Conservation (phyloP, 2,888 invertebrate genomes). For the Beris chalybata region DNA sequence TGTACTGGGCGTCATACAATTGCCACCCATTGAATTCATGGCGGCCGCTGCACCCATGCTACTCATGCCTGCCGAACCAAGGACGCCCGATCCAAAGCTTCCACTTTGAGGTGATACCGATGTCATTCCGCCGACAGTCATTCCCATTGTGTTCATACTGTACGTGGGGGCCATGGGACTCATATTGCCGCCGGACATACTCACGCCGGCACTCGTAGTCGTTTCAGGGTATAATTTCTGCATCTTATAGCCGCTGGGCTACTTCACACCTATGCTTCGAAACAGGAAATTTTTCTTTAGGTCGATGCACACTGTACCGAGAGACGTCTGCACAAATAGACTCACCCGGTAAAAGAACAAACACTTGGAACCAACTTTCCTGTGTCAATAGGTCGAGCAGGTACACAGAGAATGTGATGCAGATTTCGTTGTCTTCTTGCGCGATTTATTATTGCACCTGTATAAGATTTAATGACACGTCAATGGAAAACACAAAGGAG, state of each 20-base stretch:
- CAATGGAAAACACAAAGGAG: too few species aligned
- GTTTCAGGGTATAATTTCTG: conserved; percentile 57
- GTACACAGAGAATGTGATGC: too few species aligned
- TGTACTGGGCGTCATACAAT: conserved; percentile 68
- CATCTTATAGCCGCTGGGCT: conserved; percentile 43
- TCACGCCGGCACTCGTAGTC: conserved; percentile 51
- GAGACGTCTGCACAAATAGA: too few species aligned
- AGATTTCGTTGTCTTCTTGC: too few species aligned
- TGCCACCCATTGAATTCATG: conserved; percentile 68
- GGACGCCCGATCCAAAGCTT: conserved; percentile 61
- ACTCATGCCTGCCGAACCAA: conserved; percentile 60
- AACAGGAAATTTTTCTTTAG: too few species aligned
- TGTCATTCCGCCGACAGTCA: conserved; percentile 67
- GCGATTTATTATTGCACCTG: too few species aligned
- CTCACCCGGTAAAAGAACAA: too few species aligned
- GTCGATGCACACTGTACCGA: too few species aligned
- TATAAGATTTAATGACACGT: too few species aligned
- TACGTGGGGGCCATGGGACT: conserved; percentile 78
- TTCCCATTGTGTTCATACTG: conserved; percentile 78
- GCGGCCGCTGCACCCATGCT: conserved; percentile 59
- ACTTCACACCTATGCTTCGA: conserved; percentile 15
- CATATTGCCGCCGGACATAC: conserved; percentile 66
- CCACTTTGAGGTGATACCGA: conserved; percentile 65
- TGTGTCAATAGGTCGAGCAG: too few species aligned
- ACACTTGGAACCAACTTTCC: too few species aligned